Percentiles rank a stretch among this genome's conserved stretches.
Evolutionary conservation across 1,140 invertebrate genomes (phyloP).

Genomic region (Philotrypesis tridentata): DNA sequence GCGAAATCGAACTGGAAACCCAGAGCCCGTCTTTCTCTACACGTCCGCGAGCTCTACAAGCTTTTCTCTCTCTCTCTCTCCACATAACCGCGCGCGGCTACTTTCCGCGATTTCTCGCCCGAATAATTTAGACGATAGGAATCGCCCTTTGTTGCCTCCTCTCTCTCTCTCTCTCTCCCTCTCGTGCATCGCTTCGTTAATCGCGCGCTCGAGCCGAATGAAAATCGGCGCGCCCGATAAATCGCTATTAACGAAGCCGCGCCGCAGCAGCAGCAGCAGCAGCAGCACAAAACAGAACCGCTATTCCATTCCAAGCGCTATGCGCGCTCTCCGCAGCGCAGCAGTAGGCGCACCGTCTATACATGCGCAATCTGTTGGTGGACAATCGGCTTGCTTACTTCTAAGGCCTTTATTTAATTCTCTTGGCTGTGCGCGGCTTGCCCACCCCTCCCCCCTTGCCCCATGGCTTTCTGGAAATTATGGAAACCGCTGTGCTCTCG

Average conservation of each 20-base stretch:
- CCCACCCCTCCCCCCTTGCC: too few relatives aligned
- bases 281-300: conserved; percentile 26
- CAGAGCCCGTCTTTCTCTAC: conserved; percentile 24
- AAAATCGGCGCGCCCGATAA: conserved; percentile 50
- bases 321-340: too few relatives aligned
- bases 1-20: conserved; percentile 27
- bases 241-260: conserved; percentile 50
- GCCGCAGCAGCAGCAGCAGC: background rate
- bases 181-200: conserved; percentile 43
- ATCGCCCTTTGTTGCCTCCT: conserved; percentile 37
- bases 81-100: background rate
- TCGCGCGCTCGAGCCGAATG: conserved; percentile 35
- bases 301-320: conserved; percentile 28
- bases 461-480: conserved; percentile 26
- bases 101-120: conserved; percentile 29
- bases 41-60: too few relatives aligned
- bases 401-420: background rate
- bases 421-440: too few relatives aligned
- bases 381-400: conserved; percentile 22
- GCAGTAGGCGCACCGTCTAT: background rate
- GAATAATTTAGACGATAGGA: conserved; percentile 48
- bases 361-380: background rate
- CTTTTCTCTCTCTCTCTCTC: too few relatives aligned
- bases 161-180: background rate
- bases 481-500: conserved; percentile 18